A percentile compares a stretch with the other conserved stretches of the same genome.
Conservation (phyloP, 2,113 vertebrate genomes). For the Chauna torquata region DNA sequence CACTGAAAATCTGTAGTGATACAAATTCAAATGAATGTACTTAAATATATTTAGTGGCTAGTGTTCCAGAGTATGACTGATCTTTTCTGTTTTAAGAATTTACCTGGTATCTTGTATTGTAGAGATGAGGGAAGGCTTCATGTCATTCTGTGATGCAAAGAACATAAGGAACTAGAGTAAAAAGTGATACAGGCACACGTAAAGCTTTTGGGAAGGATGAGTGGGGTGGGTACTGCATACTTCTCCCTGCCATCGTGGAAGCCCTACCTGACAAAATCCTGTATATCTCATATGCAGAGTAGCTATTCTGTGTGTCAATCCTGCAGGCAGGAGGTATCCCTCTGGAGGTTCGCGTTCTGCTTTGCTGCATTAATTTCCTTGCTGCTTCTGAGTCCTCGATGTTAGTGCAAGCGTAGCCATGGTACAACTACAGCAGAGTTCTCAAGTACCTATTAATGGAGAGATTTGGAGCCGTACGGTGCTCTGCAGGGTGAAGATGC, state of each 20-base stretch:
- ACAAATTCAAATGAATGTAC: neutral
- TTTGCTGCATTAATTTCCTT: neutral
- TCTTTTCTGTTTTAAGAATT: neutral
- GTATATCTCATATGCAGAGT: fast-evolving
- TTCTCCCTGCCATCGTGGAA: neutral
- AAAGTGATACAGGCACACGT: neutral
- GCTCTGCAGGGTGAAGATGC: neutral
- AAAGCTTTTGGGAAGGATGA: neutral
- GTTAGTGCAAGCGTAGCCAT: neutral
- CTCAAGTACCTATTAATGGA: neutral
- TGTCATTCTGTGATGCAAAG: neutral
- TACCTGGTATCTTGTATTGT: neutral
- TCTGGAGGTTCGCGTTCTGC: no score
- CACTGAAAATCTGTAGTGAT: neutral
- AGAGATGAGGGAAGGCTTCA: neutral
- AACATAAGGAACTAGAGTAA: neutral
- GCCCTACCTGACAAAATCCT: neutral
- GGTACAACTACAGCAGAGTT: neutral
- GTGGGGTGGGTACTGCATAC: neutral
- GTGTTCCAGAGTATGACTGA: neutral
- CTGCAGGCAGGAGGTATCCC: neutral
- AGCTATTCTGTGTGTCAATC: neutral
- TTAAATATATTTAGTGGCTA: neutral
- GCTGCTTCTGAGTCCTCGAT: neutral
- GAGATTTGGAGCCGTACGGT: neutral